These are phyloP conservation scores for Palaemon carinicauda DNA, from an alignment of 1,140 invertebrate species.

Conservation along the genomic window DNA sequence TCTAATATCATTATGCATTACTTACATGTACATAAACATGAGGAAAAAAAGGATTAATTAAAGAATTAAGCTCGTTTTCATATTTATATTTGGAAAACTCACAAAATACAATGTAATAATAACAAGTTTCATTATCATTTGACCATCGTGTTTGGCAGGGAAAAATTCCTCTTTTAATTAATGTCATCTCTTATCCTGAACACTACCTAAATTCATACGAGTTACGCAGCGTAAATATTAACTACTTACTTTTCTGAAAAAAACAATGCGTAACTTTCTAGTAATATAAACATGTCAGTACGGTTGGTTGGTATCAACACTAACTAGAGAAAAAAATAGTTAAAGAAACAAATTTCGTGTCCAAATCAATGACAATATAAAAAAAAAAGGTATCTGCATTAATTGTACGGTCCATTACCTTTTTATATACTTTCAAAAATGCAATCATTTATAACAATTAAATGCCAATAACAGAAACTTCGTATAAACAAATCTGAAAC, in stretches of 20 bases:
- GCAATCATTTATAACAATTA: too few relatives aligned
- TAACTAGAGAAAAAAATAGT: too few relatives aligned
- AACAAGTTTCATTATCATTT: slow-evolving; percentile 32
- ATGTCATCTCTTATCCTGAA: slow-evolving; percentile 8
- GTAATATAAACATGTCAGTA: neutral
- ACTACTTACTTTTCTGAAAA: neutral
- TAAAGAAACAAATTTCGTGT: too few relatives aligned
- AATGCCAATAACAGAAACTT: too few relatives aligned
- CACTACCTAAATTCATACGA: slow-evolving; percentile 34
- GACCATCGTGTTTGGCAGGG: slow-evolving; percentile 27
- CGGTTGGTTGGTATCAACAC: too few relatives aligned
- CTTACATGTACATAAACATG: too few relatives aligned
- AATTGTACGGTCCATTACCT: too few relatives aligned
- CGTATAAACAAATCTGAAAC: too few relatives aligned
- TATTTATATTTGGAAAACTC: slow-evolving; percentile 55
- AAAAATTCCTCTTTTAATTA: neutral
- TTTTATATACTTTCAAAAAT: too few relatives aligned
- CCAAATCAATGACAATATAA: too few relatives aligned
- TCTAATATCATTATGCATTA: too few relatives aligned
- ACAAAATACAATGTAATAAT: slow-evolving; percentile 55
- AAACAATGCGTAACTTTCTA: neutral
- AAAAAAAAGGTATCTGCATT: too few relatives aligned
- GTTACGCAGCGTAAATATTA: neutral
- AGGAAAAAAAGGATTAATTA: neutral
- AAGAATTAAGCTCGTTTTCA: slow-evolving; percentile 23